Evolutionary conservation across 2,113 vertebrate species (phyloP), one percentile per base, ranked within the genome.

Genomic region (Halcyon senegalensis): DNA sequence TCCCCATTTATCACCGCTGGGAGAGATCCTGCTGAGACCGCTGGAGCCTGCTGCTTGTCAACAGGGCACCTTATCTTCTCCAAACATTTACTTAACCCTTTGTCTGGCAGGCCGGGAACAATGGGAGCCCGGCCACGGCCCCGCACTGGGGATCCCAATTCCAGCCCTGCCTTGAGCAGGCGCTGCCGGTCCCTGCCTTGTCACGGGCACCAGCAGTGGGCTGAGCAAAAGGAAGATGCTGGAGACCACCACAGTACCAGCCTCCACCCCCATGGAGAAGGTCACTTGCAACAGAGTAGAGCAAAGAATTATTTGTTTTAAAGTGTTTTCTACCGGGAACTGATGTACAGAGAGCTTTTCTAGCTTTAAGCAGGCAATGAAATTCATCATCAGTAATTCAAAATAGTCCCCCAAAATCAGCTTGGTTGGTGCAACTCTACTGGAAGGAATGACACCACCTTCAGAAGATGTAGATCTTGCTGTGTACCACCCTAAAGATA

Each of bases 11-110:
- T 98, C 98, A 97, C 87, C 0, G 75, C 96, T 79, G 81, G 69
- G 85, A 94, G 91, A 94, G 94, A 95, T 93, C 90, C 87, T 93
- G 93, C 96, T 87, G 95, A 97, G 97, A 97, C 96, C 97, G 93
- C 95, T 96, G 98, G 98, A 98, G 98, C 97, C 98, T 98, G 98
- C 97, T 98, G 98, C 96, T 98, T 98, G 98, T 98, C 98, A 98
- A 97, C 91, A 96, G 98, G 98, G 97, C 97, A 97, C 95, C 98
- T 98, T 98, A 98, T 98, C 98, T 98, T 98, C 97, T 97, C 98
- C 97, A 98, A 98, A 99, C 94, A 98, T 99, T 98, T 98, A 98
- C 98, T 99, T 98, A 98, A 98, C 98, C 98, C 98, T 98, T 98
- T 98, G 97, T 98, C 98, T 98, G 98, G 97, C 97, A 97, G 98